Conservation (phyloP, 2,113 vertebrate species). For the Hylia prasina region DNA sequence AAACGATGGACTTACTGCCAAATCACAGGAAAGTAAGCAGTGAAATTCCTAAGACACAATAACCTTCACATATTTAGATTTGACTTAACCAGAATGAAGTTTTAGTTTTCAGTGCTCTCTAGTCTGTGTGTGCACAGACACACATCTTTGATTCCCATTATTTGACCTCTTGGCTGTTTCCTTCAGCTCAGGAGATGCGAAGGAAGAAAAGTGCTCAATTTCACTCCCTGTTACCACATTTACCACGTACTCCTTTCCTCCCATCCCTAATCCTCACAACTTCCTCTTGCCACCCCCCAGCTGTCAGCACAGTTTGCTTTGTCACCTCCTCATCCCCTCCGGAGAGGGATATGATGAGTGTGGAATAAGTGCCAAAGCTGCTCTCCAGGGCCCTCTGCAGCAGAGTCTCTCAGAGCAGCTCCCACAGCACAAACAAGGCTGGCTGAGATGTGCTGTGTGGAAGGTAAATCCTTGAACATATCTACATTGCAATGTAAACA, state of each 20-base stretch:
- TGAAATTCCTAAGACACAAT: background rate
- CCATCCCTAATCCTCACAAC: background rate
- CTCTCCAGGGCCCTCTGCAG: background rate
- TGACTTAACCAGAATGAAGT: background rate
- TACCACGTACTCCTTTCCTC: background rate
- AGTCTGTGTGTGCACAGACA: background rate
- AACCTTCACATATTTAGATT: background rate
- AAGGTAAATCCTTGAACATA: background rate
- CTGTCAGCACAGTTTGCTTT: constrained; percentile 39
- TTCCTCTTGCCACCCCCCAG: constrained; percentile 15
- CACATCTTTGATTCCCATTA: background rate
- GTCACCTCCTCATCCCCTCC: constrained; percentile 20
- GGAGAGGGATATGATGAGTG: background rate
- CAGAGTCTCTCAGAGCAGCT: background rate
- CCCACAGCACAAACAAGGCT: background rate
- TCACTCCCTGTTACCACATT: background rate
- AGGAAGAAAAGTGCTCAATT: background rate
- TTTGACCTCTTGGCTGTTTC: background rate
- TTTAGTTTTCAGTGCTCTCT: background rate
- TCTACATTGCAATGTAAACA: background rate
- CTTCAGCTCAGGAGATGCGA: background rate
- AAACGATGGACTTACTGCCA: background rate
- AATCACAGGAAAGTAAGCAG: background rate
- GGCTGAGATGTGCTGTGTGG: background rate
- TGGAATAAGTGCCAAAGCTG: constrained; percentile 7